Evolutionary conservation across 2,797 vertebrate genomes (phyloP).

Genomic region (Gouania willdenowi): DNA sequence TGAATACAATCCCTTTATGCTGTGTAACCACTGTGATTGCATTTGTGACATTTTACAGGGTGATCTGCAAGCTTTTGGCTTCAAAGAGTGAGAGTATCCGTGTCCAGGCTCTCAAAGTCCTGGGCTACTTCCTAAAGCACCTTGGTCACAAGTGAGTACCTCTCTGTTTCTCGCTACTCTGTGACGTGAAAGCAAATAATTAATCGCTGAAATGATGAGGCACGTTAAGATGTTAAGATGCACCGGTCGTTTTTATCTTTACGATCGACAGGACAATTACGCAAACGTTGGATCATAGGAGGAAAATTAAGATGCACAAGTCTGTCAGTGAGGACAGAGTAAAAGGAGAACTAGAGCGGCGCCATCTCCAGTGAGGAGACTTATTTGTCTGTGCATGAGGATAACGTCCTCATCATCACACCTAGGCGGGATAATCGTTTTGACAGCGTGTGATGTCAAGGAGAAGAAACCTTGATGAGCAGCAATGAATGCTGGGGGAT

Average conservation of each 20-base stretch:
- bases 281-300: background rate
- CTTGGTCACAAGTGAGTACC: slow-evolving; percentile 96
- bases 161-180: background rate
- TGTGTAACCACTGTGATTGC: background rate
- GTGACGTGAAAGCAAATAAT: background rate
- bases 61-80: slow-evolving; percentile 97
- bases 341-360: slow-evolving; percentile 18
- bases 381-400: slow-evolving; percentile 13
- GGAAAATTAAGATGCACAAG: slow-evolving; percentile 3
- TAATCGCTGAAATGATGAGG: slow-evolving; percentile 2
- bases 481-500: slow-evolving; percentile 58
- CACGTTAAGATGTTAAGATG: background rate
- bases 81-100: slow-evolving; percentile 99
- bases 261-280: background rate
- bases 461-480: slow-evolving; percentile 45
- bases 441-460: slow-evolving; percentile 48
- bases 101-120: slow-evolving; percentile 96
- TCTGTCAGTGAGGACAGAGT: slow-evolving; percentile 3
- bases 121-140: slow-evolving; percentile 98
- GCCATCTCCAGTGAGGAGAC: slow-evolving; percentile 7
- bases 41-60: slow-evolving; percentile 71
- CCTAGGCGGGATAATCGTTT: slow-evolving; percentile 55
- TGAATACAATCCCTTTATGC: no score
- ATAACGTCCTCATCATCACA: slow-evolving; percentile 46
- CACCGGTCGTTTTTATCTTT: background rate